A percentile compares a stretch with the other conserved stretches of the same genome.
Conservation (phyloP, 2,113 vertebrate species). For the Aspiorhynchus laticeps region DNA sequence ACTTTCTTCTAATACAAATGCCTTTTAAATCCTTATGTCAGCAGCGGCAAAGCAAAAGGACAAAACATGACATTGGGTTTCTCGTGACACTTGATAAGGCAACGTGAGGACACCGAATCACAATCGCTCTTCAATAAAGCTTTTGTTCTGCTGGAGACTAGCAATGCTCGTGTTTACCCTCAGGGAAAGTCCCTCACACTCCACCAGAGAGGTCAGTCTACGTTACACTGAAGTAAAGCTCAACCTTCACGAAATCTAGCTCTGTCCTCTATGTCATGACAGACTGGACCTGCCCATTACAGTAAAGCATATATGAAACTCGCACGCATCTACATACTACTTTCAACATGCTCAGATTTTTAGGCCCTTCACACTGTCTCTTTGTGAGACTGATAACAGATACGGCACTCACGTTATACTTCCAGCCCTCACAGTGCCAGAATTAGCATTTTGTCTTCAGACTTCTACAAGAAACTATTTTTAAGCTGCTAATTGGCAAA, state of each 20-base stretch:
- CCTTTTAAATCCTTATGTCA: neutral
- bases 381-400: constrained; percentile 47
- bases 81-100: constrained; percentile 57
- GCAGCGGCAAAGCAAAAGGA: neutral
- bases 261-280: neutral
- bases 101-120: constrained; percentile 37
- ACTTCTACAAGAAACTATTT: constrained; percentile 26
- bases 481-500: constrained; percentile 37
- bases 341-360: neutral
- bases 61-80: constrained; percentile 32
- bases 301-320: neutral
- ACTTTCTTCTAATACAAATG: neutral
- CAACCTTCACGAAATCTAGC: constrained; percentile 3
- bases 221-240: constrained; percentile 42
- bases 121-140: constrained; percentile 52
- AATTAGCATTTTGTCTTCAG: constrained; percentile 39
- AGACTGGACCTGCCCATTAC: neutral
- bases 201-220: constrained; percentile 47
- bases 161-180: constrained; percentile 47
- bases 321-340: neutral
- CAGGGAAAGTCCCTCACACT: constrained; percentile 52
- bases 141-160: constrained; percentile 49
- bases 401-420: constrained; percentile 10
- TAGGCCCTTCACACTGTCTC: constrained; percentile 10
- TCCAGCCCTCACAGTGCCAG: neutral